Evolutionary conservation across 2,888 invertebrate species (phyloP), one percentile per base, ranked within the genome.

Genomic region (Masnerella sp.): DNA sequence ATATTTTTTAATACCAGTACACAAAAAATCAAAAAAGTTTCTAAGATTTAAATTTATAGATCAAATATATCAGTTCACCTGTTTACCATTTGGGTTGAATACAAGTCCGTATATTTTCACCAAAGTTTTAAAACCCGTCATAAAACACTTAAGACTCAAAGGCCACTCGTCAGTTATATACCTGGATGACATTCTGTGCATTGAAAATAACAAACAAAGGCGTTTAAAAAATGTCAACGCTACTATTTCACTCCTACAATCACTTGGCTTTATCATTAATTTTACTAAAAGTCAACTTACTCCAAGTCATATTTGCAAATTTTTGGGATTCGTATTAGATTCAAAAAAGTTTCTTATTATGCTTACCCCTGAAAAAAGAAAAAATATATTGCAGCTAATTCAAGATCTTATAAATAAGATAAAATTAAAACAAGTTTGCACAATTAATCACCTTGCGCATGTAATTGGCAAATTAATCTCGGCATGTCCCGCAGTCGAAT

Each of bases 401-500:
- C 3, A 1, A 9, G 30, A 15, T n/a, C 38, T 56, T 12, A 3
- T 8, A 22, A 34, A 17, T 0, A 36, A 9, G n/a, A 34, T 15
- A 5, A 11, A 11, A n/a, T n/a, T n/a, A n/a, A n/a, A n/a, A n/a
- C n/a, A n/a, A n/a, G n/a, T n/a, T 22, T 56, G 47, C 14, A 15
- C n/a, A 12, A 67, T 58, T 22, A 17, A 32, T 9, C 40, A 58
- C 30, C 49, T 67, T 42, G 43, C 51, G 2, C 34, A 51, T 7
- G 34, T 64, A 22, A 54, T 70, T 11, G 62, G 62, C 5, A 25
- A 61, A 36, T 9, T 70, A 5, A 42, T 56, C 8, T 30, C 62
- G 18, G 54, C 70, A 17, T 64, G 71, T 12, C 36, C 64, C 0
- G 64, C 18, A 1, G 38, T 58, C 5, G 28, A 38, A 11, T 65